These are phyloP conservation scores for Drosophila recens DNA, from an alignment of 2,888 invertebrate species.

Conservation along the genomic window DNA sequence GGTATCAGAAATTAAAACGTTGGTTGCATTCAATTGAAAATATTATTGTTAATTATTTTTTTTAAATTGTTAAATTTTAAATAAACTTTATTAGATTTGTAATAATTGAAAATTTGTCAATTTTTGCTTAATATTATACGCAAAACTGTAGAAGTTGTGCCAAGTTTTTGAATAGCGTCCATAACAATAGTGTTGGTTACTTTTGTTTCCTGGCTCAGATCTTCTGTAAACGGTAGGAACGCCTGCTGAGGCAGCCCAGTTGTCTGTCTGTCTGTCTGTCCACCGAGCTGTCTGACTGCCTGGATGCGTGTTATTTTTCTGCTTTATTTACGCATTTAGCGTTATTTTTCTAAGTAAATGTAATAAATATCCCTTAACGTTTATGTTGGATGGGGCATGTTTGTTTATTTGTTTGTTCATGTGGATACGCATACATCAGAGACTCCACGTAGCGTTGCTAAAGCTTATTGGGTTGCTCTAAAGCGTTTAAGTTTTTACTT, in stretches of 20 bases:
- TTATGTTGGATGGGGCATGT: constrained; percentile 33
- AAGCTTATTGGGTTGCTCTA: constrained; percentile 11
- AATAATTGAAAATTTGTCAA: background rate
- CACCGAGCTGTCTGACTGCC: constrained; percentile 1
- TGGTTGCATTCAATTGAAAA: too few species aligned
- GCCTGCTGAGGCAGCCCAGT: constrained; percentile 20
- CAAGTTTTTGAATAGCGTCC: background rate
- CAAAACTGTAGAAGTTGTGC: background rate
- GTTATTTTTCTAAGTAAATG: constrained; percentile 59
- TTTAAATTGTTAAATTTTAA: too few species aligned
- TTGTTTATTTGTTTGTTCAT: constrained; percentile 24
- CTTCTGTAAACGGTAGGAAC: background rate
- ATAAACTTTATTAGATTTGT: too few species aligned
- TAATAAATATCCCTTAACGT: constrained; percentile 74
- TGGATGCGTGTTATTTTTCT: constrained; percentile 57
- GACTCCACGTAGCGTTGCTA: constrained; percentile 34
- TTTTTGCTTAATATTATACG: background rate
- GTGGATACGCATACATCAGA: constrained; percentile 32
- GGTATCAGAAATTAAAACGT: too few species aligned
- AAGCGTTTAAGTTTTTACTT: constrained; percentile 27
- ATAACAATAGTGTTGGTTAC: constrained; percentile 1
- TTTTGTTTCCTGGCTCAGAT: constrained; percentile 11
- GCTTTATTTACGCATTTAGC: constrained; percentile 68
- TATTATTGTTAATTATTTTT: too few species aligned
- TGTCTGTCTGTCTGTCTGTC: background rate